Evolutionary conservation across 1,140 invertebrate species (phyloP).

Genomic region (Diorhabda sublineata): DNA sequence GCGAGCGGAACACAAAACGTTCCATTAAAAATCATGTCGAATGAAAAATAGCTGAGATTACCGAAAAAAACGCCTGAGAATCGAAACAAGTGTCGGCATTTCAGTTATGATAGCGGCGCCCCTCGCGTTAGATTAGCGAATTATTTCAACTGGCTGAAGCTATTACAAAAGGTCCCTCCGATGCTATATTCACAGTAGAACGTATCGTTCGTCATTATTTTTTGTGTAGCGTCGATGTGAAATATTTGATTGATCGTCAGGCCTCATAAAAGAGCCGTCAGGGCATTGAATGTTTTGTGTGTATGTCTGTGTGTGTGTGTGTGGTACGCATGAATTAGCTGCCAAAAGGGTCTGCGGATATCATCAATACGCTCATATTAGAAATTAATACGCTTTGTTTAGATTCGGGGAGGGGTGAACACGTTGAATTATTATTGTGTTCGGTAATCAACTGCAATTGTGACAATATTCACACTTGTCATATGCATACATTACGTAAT

Average conservation of each 20-base stretch:
- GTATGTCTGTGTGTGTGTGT: conserved; percentile 17
- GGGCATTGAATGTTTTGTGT: conserved; percentile 38
- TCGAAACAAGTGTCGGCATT: conserved; percentile 34
- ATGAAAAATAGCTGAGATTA: conserved; percentile 10
- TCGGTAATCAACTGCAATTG: conserved; percentile 13
- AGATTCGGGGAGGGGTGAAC: conserved; percentile 10
- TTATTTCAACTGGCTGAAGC: conserved; percentile 41
- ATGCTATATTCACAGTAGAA: conserved; percentile 18
- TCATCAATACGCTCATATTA: conserved; percentile 31
- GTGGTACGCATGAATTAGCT: conserved; percentile 33
- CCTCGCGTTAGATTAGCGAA: conserved; percentile 40
- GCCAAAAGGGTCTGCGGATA: conserved; percentile 40
- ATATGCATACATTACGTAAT: background rate
- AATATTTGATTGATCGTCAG: conserved; percentile 35
- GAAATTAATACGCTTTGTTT: conserved; percentile 36
- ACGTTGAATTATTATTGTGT: background rate
- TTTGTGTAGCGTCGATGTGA: conserved; percentile 3
- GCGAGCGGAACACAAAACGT: background rate
- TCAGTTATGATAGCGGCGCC: conserved; percentile 31
- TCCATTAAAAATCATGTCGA: conserved; percentile 4
- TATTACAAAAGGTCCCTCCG: conserved; percentile 32
- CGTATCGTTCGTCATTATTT: conserved; percentile 26
- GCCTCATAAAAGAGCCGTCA: conserved; percentile 38
- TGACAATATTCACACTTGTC: conserved; percentile 4
- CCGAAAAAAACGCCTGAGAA: conserved; percentile 33